Evolutionary conservation across 2,888 invertebrate genomes (phyloP).

Genomic region (Agrochola lota): DNA sequence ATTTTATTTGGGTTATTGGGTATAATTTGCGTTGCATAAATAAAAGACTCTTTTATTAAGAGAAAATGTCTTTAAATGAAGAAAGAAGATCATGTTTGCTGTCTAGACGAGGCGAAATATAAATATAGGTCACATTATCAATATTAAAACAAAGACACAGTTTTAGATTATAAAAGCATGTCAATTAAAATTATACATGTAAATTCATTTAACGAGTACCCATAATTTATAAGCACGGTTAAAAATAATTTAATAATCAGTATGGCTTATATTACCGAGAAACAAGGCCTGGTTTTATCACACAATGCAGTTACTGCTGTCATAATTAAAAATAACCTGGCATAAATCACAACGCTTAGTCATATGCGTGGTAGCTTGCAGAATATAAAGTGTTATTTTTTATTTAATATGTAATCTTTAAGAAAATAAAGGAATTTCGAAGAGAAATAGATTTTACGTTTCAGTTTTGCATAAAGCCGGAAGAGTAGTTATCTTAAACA

Average conservation of each 20-base stretch:
- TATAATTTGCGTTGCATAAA: not conserved
- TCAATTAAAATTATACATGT: not conserved
- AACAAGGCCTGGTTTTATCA: constrained; percentile 58
- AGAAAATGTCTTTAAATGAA: not conserved
- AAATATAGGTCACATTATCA: not conserved
- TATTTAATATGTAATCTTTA: constrained; percentile 15
- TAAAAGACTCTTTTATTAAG: not conserved
- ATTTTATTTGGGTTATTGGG: not conserved
- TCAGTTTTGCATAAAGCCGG: not conserved
- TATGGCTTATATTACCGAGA: constrained; percentile 47
- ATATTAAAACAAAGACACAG: too few relatives aligned
- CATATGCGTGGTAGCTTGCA: constrained; percentile 34
- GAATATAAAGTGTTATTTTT: constrained; percentile 19
- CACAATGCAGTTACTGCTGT: constrained; percentile 60
- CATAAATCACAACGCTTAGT: constrained; percentile 55
- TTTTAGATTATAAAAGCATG: not conserved
- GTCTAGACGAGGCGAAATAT: not conserved
- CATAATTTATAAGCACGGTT: constrained; percentile 41
- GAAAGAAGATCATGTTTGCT: not conserved
- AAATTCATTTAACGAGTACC: constrained; percentile 1
- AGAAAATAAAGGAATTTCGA: not conserved
- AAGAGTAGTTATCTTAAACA: too few relatives aligned
- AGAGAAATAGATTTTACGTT: too few relatives aligned
- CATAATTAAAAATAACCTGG: constrained; percentile 61
- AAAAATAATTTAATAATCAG: constrained; percentile 61